A percentile compares a stretch with the other conserved stretches of the same genome.
These are phyloP conservation scores for Xanthorhoe designata DNA, from an alignment of 2,888 invertebrate genomes.

Conservation along the genomic window DNA sequence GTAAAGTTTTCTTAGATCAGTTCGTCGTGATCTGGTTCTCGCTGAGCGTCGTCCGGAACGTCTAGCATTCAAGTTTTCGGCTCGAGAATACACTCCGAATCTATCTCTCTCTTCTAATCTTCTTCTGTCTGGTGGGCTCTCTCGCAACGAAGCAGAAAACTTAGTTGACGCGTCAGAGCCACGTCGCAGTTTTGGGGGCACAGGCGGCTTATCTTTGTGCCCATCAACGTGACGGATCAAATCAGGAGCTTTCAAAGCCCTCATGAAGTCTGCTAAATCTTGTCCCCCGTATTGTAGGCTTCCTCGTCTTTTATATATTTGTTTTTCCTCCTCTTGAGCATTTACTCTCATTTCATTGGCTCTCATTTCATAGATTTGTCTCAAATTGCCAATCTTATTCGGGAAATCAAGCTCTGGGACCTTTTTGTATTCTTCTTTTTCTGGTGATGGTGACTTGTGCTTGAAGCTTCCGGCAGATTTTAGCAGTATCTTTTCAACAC, in stretches of 20 bases:
- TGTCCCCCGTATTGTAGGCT: slow-evolving; percentile 69
- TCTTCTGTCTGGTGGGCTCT: slow-evolving; percentile 69
- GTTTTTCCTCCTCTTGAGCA: slow-evolving; percentile 63
- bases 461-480: slow-evolving; percentile 91
- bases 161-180: slow-evolving; percentile 63
- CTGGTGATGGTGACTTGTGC: slow-evolving; percentile 72
- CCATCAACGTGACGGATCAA: slow-evolving; percentile 65
- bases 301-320: slow-evolving; percentile 69
- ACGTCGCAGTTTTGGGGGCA: slow-evolving; percentile 73
- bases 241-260: slow-evolving; percentile 67
- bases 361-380: slow-evolving; percentile 92
- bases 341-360: slow-evolving; percentile 58
- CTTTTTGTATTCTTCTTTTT: slow-evolving; percentile 57
- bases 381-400: slow-evolving; percentile 88
- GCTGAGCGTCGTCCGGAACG: slow-evolving; percentile 74
- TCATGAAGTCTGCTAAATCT: slow-evolving; percentile 65
- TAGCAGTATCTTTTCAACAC: slow-evolving; percentile 84
- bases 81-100: slow-evolving; percentile 65
- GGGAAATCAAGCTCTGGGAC: slow-evolving; percentile 75
- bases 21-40: slow-evolving; percentile 72
- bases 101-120: slow-evolving; percentile 73
- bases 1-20: slow-evolving; percentile 73
- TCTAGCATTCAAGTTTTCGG: slow-evolving; percentile 69
- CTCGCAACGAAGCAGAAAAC: slow-evolving; percentile 56
- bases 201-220: slow-evolving; percentile 72